Percentiles rank a stretch among this genome's conserved stretches.
These are phyloP conservation scores for Ceratina calcarata DNA, from an alignment of 1,140 invertebrate species.

Conservation along the genomic window DNA sequence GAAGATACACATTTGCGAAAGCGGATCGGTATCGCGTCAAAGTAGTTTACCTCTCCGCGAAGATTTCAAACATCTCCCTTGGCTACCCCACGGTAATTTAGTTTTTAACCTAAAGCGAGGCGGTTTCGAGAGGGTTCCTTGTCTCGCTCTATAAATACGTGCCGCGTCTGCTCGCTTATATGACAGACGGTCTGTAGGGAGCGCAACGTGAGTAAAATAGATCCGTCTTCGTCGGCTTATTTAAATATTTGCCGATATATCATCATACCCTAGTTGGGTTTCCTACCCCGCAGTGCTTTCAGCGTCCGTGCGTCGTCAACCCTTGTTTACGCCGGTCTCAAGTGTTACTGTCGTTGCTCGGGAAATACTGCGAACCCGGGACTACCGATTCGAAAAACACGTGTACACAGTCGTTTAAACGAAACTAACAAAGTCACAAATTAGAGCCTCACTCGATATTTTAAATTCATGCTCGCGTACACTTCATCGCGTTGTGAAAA, in stretches of 20 bases:
- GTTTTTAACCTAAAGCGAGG: background rate
- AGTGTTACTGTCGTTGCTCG: background rate
- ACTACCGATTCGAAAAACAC: background rate
- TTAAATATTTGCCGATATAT: constrained; percentile 50
- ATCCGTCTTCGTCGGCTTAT: constrained; percentile 39
- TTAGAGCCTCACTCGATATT: background rate
- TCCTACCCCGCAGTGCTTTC: background rate
- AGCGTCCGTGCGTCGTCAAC: constrained; percentile 1
- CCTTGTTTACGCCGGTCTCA: constrained; percentile 29
- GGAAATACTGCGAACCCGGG: background rate
- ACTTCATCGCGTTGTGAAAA: too few relatives aligned
- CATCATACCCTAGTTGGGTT: background rate
- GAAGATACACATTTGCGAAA: background rate
- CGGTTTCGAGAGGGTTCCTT: background rate
- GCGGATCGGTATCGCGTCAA: background rate
- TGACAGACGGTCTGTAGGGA: background rate
- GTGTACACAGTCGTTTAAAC: background rate
- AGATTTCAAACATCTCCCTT: background rate
- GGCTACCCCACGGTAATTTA: background rate
- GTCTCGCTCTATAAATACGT: background rate
- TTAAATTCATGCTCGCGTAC: too few relatives aligned
- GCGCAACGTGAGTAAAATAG: constrained; percentile 10
- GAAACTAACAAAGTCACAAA: background rate
- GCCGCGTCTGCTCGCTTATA: background rate
- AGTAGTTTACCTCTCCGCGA: background rate